Percentiles rank a stretch among this genome's conserved stretches.
Conservation (phyloP, 2,888 invertebrate genomes). For the Agonopterix alstromeriana region DNA sequence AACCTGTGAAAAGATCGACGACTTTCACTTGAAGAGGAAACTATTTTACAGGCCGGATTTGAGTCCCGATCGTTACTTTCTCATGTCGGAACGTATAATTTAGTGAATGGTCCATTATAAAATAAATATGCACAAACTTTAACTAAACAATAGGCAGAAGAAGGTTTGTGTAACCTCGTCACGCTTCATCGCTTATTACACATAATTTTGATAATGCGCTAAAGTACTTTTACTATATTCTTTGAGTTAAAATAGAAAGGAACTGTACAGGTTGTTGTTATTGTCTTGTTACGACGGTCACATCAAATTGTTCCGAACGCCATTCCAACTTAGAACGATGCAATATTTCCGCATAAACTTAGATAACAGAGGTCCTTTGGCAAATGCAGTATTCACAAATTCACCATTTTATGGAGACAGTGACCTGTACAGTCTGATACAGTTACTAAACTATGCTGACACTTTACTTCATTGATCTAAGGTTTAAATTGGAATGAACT, state of each 20-base stretch:
- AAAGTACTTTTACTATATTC: slow-evolving; percentile 42
- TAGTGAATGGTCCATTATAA: slow-evolving; percentile 49
- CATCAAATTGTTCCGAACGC: slow-evolving; percentile 26
- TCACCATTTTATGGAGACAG: slow-evolving; percentile 8
- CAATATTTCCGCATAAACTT: slow-evolving; percentile 21
- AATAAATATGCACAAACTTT: slow-evolving; percentile 45
- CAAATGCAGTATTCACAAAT: slow-evolving; percentile 5
- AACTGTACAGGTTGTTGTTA: slow-evolving; percentile 41
- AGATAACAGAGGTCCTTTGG: slow-evolving; percentile 25
- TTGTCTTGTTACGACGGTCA: slow-evolving; percentile 34
- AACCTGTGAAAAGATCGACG: slow-evolving; percentile 18
- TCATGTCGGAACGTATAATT: slow-evolving; percentile 57
- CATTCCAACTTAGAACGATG: slow-evolving; percentile 20
- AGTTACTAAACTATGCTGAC: no score
- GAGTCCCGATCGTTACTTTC: slow-evolving; percentile 56
- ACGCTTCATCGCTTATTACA: slow-evolving; percentile 42
- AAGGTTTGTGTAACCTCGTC: slow-evolving; percentile 36
- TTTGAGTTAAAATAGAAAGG: slow-evolving; percentile 45
- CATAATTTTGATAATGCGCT: slow-evolving; percentile 52
- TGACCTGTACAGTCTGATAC: slow-evolving; percentile 1
- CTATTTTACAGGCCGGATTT: slow-evolving; percentile 41
- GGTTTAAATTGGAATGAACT: no score
- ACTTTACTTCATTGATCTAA: no score
- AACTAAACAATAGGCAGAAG: slow-evolving; percentile 43
- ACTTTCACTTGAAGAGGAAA: slow-evolving; percentile 57